Evolutionary conservation across 2,113 vertebrate species (phyloP).

Genomic region (Plecturocebus donacophilus): DNA sequence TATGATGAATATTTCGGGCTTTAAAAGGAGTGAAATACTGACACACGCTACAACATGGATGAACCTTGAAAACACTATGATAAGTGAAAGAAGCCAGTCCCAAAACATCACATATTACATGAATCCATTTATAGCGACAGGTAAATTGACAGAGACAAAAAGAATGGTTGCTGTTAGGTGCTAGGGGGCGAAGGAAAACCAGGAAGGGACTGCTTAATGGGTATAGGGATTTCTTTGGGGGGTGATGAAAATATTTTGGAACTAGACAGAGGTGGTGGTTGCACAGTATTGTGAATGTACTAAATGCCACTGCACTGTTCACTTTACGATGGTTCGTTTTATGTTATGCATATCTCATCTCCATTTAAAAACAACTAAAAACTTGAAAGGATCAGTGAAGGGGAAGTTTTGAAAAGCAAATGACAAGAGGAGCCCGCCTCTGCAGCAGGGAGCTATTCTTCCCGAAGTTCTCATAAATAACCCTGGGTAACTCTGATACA

Average conservation of each 20-base stretch:
- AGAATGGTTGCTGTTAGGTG: background rate
- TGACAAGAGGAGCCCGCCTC: background rate
- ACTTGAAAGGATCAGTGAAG: background rate
- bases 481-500: background rate
- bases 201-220: background rate
- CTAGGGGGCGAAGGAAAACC: too few species aligned
- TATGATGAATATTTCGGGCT: background rate
- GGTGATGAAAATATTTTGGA: slow-evolving; percentile 17
- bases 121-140: background rate
- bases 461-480: background rate
- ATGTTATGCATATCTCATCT: background rate
- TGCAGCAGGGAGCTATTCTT: background rate
- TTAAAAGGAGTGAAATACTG: background rate
- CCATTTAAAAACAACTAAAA: background rate
- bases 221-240: background rate
- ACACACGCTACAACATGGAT: background rate
- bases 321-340: slow-evolving; percentile 17
- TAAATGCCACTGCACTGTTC: background rate
- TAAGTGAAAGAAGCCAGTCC: background rate
- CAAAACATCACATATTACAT: background rate
- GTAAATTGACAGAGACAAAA: background rate
- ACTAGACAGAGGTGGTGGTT: background rate
- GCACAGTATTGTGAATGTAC: background rate
- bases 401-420: background rate
- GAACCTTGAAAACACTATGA: background rate